phyloP scores from a whole-genome alignment of 2,113 vertebrate genomes.

The Bambusicola thoracicus region DNA sequence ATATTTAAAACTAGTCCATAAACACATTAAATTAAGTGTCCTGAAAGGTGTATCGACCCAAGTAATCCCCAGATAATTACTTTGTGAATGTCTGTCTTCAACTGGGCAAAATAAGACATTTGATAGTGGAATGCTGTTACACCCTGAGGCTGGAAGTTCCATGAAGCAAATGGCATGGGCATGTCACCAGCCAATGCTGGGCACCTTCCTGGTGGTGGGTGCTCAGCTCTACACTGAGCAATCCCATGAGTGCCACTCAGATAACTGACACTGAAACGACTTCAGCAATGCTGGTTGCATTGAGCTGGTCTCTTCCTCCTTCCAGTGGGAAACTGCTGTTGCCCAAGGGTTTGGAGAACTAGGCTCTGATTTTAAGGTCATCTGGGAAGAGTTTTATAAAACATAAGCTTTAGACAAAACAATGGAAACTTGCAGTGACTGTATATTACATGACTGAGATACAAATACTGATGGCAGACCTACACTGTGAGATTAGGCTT shows the following conservation, averaged over 20 bases:
- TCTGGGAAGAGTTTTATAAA: not conserved
- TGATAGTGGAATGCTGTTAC: not conserved
- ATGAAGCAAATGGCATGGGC: not conserved
- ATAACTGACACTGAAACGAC: not conserved
- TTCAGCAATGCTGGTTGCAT: not conserved
- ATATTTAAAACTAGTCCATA: not conserved
- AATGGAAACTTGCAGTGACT: not conserved
- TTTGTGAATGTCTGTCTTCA: not conserved
- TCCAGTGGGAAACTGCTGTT: not conserved
- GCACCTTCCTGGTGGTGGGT: not conserved
- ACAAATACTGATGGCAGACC: not conserved
- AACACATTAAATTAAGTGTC: not conserved
- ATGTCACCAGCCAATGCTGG: not conserved
- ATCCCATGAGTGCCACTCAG: rapidly evolving
- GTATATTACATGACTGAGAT: not conserved
- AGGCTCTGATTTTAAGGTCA: not conserved
- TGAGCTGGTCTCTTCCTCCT: not conserved
- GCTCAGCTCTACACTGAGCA: not conserved
- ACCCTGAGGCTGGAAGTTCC: not conserved
- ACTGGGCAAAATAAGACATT: not conserved
- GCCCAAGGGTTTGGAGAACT: rapidly evolving
- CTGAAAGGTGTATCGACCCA: not conserved
- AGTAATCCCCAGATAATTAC: not conserved
- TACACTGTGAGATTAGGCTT: not conserved
- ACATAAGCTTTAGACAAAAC: not conserved